These are phyloP conservation scores for Papilio protenor DNA, from an alignment of 2,888 invertebrate genomes.

Conservation along the genomic window DNA sequence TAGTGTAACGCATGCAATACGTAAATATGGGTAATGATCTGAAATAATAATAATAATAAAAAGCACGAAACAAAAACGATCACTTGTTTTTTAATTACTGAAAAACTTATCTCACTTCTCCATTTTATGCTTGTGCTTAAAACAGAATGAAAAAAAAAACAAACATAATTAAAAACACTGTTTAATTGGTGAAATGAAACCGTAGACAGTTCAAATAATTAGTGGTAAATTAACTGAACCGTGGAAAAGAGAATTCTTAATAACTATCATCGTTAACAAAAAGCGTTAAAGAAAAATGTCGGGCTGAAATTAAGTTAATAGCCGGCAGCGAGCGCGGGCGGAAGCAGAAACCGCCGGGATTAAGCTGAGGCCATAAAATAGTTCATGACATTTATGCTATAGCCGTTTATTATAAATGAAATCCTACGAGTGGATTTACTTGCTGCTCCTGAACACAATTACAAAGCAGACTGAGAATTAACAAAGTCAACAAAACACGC, in stretches of 20 bases:
- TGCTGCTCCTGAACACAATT: constrained; percentile 41
- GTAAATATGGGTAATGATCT: too few relatives aligned
- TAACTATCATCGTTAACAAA: constrained; percentile 60
- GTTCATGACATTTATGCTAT: constrained; percentile 44
- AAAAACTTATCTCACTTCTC: constrained; percentile 22
- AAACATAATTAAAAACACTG: not conserved
- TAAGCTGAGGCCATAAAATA: constrained; percentile 55
- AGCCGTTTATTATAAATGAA: constrained; percentile 37
- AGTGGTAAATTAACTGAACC: constrained; percentile 53
- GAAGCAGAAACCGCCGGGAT: constrained; percentile 64
- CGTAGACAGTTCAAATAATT: constrained; percentile 26
- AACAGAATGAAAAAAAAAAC: not conserved
- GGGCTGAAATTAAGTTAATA: constrained; percentile 74
- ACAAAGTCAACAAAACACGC: not conserved
- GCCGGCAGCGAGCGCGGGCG: constrained; percentile 61
- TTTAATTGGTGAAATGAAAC: constrained; percentile 43
- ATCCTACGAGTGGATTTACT: constrained; percentile 50
- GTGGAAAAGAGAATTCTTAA: constrained; percentile 58
- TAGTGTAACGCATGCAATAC: too few relatives aligned
- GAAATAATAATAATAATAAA: too few relatives aligned
- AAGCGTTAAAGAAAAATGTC: constrained; percentile 64
- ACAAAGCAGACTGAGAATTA: not conserved
- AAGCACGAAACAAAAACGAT: not conserved
- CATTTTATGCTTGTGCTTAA: not conserved
- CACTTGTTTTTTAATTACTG: not conserved